These are phyloP conservation scores for Octomys mimax DNA, from an alignment of 2,797 vertebrate species.

Conservation along the genomic window DNA sequence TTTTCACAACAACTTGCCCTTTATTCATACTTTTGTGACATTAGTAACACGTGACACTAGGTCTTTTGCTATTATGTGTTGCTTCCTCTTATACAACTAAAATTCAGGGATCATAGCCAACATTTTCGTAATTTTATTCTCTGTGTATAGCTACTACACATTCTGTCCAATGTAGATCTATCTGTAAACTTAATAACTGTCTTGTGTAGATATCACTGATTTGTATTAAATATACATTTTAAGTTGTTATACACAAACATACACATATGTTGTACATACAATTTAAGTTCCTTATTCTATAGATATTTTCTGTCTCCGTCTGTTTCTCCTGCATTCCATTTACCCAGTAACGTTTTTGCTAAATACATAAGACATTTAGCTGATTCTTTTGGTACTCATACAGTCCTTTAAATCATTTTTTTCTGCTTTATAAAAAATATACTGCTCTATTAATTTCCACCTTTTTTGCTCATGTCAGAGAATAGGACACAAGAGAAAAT, in stretches of 20 bases:
- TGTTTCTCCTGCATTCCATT: not conserved
- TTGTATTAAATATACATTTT: not conserved
- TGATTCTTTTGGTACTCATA: not conserved
- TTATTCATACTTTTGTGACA: no score
- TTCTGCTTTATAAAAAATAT: not conserved
- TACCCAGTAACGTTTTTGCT: not conserved
- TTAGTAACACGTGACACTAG: no score
- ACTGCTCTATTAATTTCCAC: not conserved
- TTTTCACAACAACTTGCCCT: no score
- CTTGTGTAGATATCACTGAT: not conserved
- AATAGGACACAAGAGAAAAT: not conserved
- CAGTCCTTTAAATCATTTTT: not conserved
- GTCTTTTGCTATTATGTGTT: not conserved
- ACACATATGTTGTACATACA: not conserved
- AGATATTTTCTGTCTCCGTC: not conserved
- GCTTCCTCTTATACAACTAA: not conserved
- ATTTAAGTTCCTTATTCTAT: not conserved
- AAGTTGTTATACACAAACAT: not conserved
- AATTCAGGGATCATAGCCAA: not conserved
- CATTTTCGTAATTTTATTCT: not conserved
- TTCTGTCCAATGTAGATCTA: not conserved
- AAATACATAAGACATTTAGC: not conserved
- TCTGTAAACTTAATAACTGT: not conserved
- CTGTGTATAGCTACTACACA: not conserved
- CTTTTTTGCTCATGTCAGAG: not conserved